Percentiles rank a stretch among this genome's conserved stretches.
phyloP scores from a whole-genome alignment of 2,797 vertebrate species.

The Setipinna tenuifilis region DNA sequence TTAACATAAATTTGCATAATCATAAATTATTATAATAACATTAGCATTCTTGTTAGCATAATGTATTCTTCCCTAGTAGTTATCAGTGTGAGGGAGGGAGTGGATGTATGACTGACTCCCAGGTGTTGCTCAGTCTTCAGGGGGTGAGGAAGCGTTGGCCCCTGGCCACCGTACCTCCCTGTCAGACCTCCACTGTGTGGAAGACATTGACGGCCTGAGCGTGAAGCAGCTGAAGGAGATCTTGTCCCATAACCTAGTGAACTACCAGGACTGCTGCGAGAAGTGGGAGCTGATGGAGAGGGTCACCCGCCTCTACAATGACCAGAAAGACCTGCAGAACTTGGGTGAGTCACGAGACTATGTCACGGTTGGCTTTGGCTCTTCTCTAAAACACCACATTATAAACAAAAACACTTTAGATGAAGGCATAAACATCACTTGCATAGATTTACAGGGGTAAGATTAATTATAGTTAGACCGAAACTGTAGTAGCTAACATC shows the following conservation, averaged over 20 bases:
- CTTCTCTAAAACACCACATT: too few relatives aligned
- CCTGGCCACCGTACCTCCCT: constrained; percentile 83
- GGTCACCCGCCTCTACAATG: constrained; percentile 82
- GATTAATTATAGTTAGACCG: background rate
- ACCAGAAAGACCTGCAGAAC: constrained; percentile 82
- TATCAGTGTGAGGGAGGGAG: background rate
- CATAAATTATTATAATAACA: background rate
- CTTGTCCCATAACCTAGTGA: constrained; percentile 86
- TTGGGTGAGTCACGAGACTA: constrained; percentile 65
- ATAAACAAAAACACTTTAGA: too few relatives aligned
- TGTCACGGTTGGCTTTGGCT: background rate
- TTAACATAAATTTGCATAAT: background rate
- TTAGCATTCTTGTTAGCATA: background rate
- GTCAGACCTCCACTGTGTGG: constrained; percentile 77
- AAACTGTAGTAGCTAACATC: too few relatives aligned
- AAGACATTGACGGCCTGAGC: constrained; percentile 80
- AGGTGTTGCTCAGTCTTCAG: constrained; percentile 69
- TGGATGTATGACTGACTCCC: background rate
- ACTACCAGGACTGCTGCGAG: constrained; percentile 90
- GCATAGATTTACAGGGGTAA: background rate
- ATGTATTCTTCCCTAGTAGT: background rate
- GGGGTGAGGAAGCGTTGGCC: constrained; percentile 79
- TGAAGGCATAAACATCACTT: background rate
- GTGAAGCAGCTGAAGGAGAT: constrained; percentile 89
- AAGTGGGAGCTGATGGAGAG: constrained; percentile 90